These are phyloP conservation scores for Desoria tigrina DNA, from an alignment of 2,888 invertebrate genomes.

Conservation along the genomic window DNA sequence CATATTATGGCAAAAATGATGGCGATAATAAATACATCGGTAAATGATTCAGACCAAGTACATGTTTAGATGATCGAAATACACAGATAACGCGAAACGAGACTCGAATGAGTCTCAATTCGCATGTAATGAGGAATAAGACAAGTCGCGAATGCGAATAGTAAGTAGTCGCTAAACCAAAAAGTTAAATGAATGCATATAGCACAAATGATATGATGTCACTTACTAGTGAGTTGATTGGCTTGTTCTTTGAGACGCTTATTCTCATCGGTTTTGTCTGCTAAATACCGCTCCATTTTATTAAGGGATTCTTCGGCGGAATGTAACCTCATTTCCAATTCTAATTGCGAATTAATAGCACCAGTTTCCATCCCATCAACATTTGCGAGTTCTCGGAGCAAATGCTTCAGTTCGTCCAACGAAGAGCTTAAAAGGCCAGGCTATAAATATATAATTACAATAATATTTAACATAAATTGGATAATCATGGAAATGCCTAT, in stretches of 20 bases:
- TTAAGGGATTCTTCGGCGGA: constrained; percentile 63
- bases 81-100: too few species aligned
- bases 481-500: neutral
- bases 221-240: constrained; percentile 75
- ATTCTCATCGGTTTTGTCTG: constrained; percentile 77
- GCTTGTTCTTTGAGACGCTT: constrained; percentile 77
- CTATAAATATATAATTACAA: constrained; percentile 59
- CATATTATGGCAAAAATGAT: too few species aligned
- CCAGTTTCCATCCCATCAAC: constrained; percentile 46
- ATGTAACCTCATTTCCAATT: constrained; percentile 58
- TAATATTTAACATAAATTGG: neutral
- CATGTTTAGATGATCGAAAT: too few species aligned
- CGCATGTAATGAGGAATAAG: too few species aligned
- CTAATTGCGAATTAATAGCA: constrained; percentile 50
- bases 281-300: constrained; percentile 71
- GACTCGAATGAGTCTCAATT: too few species aligned
- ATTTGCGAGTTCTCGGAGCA: constrained; percentile 57
- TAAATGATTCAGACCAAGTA: too few species aligned
- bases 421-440: constrained; percentile 57
- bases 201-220: neutral
- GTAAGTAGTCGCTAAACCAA: neutral
- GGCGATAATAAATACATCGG: too few species aligned
- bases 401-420: constrained; percentile 56
- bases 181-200: neutral
- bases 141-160: too few species aligned